Evolutionary conservation across 2,797 vertebrate genomes (phyloP), one percentile per base, ranked within the genome.

Genomic region (Cossypha polioptera): DNA sequence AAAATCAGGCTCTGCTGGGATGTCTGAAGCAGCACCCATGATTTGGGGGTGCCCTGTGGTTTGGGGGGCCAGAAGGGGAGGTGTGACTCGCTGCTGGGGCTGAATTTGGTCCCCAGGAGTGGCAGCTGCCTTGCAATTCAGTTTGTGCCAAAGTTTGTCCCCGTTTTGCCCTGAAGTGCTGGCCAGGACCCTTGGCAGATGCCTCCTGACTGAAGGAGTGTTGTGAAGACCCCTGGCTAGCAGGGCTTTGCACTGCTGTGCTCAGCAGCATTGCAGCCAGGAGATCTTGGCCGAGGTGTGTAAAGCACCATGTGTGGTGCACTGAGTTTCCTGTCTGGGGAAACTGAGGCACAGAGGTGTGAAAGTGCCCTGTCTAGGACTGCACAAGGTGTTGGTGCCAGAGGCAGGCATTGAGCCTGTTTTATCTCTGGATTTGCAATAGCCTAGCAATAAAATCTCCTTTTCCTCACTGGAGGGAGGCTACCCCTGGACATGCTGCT

Each of bases 331-430:
- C 54, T 47, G 4, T 25, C 40, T 54, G 68, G 47, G 86, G 35
- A 81, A 71, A 81, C 61, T 48, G 61, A 67, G 47, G 31, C 61
- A 53, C 61, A 28, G 26, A 74, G 45, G 33, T 26, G 11, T 16
- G 15, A 17, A 47, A 42, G 31, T 54, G 29, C 22, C 21, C 31
- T 35, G 54, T 47, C 11, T 35, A 14, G 61, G 47, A 22, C 40
- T 59, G 54, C 40, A n/a, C 38, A 31, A 31, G 15, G 29, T 40
- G 57, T 9, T 38, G 25, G 29, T 65, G 38, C 28, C 65, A 57
- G 17, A 65, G 38, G 38, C 50, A 45, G n/a, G n/a, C 12, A 7
- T 0, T 57, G 51, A 65, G 13, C 51, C 25, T 0, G 0, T 53
- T 63, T 77, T 53, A 13, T 13, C 51, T 53, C 66, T 53, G 43